A percentile compares a stretch with the other conserved stretches of the same genome.
Conservation (phyloP, 2,113 vertebrate species). For the Eira barbara region DNA sequence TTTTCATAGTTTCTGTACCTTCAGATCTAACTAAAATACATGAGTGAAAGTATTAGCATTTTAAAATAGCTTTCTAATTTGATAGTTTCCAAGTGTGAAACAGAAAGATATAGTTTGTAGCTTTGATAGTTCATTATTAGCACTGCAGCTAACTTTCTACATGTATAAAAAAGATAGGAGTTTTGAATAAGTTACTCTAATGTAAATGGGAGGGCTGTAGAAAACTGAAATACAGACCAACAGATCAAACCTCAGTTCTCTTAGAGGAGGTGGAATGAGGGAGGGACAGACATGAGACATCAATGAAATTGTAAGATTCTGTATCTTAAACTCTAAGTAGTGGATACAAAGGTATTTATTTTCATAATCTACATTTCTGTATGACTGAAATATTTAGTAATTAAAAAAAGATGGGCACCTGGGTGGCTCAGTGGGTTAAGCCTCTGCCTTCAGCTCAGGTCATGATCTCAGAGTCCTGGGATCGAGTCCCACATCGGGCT, state of each 20-base stretch:
- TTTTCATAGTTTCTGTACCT: not conserved
- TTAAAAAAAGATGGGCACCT: not conserved
- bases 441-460: too few species aligned
- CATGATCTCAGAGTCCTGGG: too few species aligned
- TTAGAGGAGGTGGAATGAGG: not conserved
- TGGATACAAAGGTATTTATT: not conserved
- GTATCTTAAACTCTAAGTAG: not conserved
- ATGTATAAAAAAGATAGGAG: not conserved
- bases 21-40: not conserved
- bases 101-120: not conserved
- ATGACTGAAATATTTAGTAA: not conserved
- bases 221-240: not conserved
- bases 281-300: not conserved
- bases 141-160: not conserved
- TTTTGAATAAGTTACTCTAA: not conserved
- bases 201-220: not conserved
- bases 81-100: not conserved
- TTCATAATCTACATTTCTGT: constrained; percentile 6
- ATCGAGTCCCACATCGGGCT: too few species aligned
- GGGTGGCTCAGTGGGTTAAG: too few species aligned
- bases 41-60: not conserved
- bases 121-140: not conserved
- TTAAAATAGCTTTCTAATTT: constrained; percentile 1
- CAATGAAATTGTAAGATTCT: not conserved
- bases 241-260: not conserved